A percentile compares a stretch with the other conserved stretches of the same genome.
Conservation (phyloP, 2,888 invertebrate genomes). For the Cyclophora albipunctata region DNA sequence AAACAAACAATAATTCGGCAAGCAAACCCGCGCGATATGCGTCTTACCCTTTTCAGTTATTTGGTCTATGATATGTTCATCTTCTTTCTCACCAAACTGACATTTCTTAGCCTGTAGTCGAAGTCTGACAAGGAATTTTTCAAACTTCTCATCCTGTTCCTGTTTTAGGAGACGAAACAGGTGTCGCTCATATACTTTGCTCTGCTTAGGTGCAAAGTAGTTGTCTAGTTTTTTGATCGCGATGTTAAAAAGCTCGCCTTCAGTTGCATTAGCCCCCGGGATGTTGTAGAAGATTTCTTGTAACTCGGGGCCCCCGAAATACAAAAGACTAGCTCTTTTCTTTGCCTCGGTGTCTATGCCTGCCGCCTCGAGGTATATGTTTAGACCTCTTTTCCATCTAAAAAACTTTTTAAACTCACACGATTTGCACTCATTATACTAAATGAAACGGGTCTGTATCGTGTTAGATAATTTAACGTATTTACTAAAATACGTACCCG, state of each 20-base stretch:
- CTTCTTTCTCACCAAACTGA: constrained; percentile 4
- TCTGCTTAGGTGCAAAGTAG: constrained; percentile 2
- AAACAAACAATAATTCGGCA: too few species aligned
- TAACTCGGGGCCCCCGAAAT: neutral
- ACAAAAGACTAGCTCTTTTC: neutral
- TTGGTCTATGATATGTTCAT: constrained; percentile 21
- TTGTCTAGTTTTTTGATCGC: constrained; percentile 8
- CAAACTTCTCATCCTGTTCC: constrained; percentile 1
- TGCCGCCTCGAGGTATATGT: too few species aligned
- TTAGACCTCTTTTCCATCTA: too few species aligned
- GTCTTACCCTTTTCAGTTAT: constrained; percentile 16
- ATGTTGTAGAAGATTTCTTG: neutral
- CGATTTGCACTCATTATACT: too few species aligned
- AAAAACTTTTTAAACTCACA: too few species aligned
- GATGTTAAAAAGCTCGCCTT: constrained; percentile 1
- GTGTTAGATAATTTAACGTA: too few species aligned
- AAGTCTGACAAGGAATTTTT: too few species aligned
- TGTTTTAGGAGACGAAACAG: constrained; percentile 13
- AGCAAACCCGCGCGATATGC: too few species aligned
- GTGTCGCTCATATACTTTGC: constrained; percentile 10
- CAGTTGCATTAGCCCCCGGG: constrained; percentile 3
- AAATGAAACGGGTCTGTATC: too few species aligned
- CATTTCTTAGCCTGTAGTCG: too few species aligned
- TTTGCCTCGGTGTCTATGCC: neutral
- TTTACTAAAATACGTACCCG: too few species aligned